A percentile compares a stretch with the other conserved stretches of the same genome.
These are phyloP conservation scores for Pyrochroa serraticornis DNA, from an alignment of 2,888 invertebrate genomes.

Conservation along the genomic window DNA sequence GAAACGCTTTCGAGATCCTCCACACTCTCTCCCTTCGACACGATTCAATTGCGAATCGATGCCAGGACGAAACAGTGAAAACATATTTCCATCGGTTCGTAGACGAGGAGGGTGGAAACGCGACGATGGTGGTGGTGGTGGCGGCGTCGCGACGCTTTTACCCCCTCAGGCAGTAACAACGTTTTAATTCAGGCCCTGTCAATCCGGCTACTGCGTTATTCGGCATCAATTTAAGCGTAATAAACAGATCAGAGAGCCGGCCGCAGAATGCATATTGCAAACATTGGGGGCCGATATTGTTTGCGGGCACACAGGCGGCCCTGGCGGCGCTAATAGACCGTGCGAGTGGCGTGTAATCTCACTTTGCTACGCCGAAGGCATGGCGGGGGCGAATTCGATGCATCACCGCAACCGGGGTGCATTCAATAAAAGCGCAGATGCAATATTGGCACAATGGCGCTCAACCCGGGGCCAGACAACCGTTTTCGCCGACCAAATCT, in stretches of 20 bases:
- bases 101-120: background rate
- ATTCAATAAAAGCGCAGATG: too few relatives aligned
- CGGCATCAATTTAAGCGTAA: constrained; percentile 31
- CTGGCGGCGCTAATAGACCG: constrained; percentile 30
- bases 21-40: background rate
- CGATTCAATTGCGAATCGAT: constrained; percentile 12
- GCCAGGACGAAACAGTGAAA: constrained; percentile 6
- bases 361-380: constrained; percentile 28
- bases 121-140: background rate
- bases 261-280: constrained; percentile 29
- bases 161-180: constrained; percentile 12
- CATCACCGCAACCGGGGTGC: too few relatives aligned
- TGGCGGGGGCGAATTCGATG: too few relatives aligned
- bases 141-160: background rate
- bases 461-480: too few relatives aligned
- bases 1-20: background rate
- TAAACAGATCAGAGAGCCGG: constrained; percentile 30
- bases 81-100: constrained; percentile 13
- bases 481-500: too few relatives aligned
- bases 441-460: too few relatives aligned
- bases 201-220: constrained; percentile 27
- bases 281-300: constrained; percentile 12
- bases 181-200: constrained; percentile 28
- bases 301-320: background rate
- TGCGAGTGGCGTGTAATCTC: constrained; percentile 34